A percentile compares a stretch with the other conserved stretches of the same genome.
Evolutionary conservation across 1,140 invertebrate species (phyloP).

Genomic region (Zaprionus ornatus): DNA sequence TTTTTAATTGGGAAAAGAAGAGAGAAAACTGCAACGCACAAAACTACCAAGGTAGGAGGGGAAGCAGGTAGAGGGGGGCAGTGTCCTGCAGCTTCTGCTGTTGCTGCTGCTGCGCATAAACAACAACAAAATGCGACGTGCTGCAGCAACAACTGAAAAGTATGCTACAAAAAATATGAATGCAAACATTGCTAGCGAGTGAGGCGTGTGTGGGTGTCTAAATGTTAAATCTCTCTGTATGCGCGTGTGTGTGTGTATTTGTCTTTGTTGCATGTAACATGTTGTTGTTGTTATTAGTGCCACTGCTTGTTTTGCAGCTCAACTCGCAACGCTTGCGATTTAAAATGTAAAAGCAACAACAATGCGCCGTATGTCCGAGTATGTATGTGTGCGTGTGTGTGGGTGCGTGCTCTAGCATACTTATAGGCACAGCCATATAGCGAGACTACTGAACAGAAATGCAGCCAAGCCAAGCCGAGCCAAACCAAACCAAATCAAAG

Average conservation of each 20-base stretch:
- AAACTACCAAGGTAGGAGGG: conserved; percentile 34
- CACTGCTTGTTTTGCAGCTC: conserved; percentile 16
- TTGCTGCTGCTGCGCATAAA: conserved; percentile 34
- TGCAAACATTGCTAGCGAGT: conserved; percentile 31
- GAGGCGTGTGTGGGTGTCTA: conserved; percentile 19
- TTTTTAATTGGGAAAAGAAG: conserved; percentile 65
- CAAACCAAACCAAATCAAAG: conserved; percentile 24
- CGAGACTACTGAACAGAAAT: neutral
- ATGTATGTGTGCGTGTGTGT: conserved; percentile 18
- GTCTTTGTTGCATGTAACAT: conserved; percentile 16
- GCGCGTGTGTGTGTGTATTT: conserved; percentile 18
- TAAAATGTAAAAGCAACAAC: conserved; percentile 70
- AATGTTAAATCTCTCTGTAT: neutral
- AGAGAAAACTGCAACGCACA: conserved; percentile 18
- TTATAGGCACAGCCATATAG: conserved; percentile 23
- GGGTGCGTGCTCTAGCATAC: conserved; percentile 31
- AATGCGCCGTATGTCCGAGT: conserved; percentile 19
- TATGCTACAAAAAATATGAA: conserved; percentile 68
- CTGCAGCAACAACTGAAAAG: conserved; percentile 45
- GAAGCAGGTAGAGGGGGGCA: neutral
- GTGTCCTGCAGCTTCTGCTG: conserved; percentile 39
- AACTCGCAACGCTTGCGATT: conserved; percentile 50
- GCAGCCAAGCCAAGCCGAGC: conserved; percentile 18
- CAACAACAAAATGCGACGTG: conserved; percentile 11
- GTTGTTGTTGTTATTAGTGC: conserved; percentile 16